A percentile compares a stretch with the other conserved stretches of the same genome.
Conservation (phyloP, 2,888 invertebrate genomes). For the Mallateleia sp. region DNA sequence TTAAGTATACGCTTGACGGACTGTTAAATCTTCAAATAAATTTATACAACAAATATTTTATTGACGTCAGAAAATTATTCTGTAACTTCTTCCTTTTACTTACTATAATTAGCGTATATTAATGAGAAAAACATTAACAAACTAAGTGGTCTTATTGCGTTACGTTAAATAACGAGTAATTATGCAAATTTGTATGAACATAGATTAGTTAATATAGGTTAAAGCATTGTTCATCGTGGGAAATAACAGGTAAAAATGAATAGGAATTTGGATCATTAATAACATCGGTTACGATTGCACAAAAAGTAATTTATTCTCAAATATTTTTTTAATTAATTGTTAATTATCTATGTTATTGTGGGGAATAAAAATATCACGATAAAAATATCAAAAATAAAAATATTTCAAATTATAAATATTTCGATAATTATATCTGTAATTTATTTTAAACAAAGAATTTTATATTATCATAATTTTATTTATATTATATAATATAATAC, state of each 20-base stretch:
- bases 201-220: neutral
- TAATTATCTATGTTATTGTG: too few species aligned
- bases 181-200: neutral
- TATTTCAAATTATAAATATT: too few species aligned
- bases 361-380: too few species aligned
- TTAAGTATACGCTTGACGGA: conserved; percentile 23
- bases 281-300: neutral
- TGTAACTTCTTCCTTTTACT: neutral
- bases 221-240: neutral
- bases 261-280: conserved; percentile 8
- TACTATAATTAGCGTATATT: neutral
- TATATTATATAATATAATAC: too few species aligned
- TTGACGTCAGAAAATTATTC: neutral
- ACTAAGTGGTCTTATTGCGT: neutral
- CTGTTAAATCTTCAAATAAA: neutral
- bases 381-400: too few species aligned
- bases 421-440: too few species aligned
- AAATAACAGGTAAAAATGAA: neutral
- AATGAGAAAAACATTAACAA: conserved; percentile 11
- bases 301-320: conserved; percentile 1
- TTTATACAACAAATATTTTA: neutral
- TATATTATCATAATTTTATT: too few species aligned
- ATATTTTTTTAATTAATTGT: neutral
- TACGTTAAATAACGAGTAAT: neutral
- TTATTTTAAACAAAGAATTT: too few species aligned